Evolutionary conservation across 35 echinoderm and acorn worm genomes (phyloP).

Genomic region (Heliocidaris erythrogramma): DNA sequence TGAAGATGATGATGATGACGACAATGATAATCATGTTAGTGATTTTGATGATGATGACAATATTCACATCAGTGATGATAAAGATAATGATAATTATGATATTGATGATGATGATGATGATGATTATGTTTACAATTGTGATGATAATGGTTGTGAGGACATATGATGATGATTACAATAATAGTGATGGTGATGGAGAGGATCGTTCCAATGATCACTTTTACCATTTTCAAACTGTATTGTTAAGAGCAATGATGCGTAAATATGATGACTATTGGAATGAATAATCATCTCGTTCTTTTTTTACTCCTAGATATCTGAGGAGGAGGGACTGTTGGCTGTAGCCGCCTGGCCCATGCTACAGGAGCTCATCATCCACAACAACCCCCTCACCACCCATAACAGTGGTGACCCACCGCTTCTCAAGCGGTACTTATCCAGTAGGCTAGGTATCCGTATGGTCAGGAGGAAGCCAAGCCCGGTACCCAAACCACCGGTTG

Average conservation of each 20-base stretch:
- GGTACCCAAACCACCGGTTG: conserved; percentile 59
- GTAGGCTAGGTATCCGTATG: conserved; percentile 82
- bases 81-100: background rate
- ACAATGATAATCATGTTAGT: background rate
- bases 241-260: background rate
- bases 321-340: conserved; percentile 83
- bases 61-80: background rate
- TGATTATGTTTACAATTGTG: background rate
- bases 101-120: background rate
- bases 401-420: conserved; percentile 88
- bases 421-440: conserved; percentile 76
- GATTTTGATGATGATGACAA: background rate
- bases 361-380: conserved; percentile 77
- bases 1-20: background rate
- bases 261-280: background rate
- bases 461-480: conserved; percentile 56
- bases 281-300: background rate
- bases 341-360: conserved; percentile 97
- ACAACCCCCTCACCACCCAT: conserved; percentile 88
- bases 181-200: background rate
- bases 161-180: background rate
- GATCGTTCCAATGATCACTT: background rate
- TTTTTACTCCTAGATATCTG: conserved; percentile 62
- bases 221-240: too few relatives aligned
- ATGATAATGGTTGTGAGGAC: background rate